Evolutionary conservation across 2,797 vertebrate species (phyloP).

Genomic region (Gymnoscopelus microlampas): DNA sequence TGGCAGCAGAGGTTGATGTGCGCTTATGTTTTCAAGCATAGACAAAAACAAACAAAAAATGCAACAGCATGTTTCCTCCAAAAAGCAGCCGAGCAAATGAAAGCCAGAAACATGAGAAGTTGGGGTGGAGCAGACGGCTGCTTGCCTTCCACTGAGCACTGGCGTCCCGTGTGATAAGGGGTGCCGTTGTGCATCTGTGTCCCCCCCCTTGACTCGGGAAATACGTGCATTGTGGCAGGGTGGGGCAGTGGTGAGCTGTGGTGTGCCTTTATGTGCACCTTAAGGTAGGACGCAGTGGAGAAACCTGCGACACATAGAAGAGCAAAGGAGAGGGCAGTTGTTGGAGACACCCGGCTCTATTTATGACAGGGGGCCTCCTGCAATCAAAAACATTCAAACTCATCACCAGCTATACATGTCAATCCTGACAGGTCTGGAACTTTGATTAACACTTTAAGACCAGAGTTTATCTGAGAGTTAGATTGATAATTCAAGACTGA

Average conservation of each 20-base stretch:
- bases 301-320: conserved; percentile 91
- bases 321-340: conserved; percentile 77
- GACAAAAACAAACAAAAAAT: conserved; percentile 35
- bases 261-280: conserved; percentile 99
- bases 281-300: conserved; percentile 99
- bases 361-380: conserved; percentile 23
- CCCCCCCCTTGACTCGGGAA: conserved; percentile 91
- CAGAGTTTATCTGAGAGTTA: conserved; percentile 1
- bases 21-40: conserved; percentile 47
- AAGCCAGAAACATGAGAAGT: conserved; percentile 72
- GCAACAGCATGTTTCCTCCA: conserved; percentile 58
- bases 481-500: background rate
- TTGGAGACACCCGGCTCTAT: conserved; percentile 65
- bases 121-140: conserved; percentile 76
- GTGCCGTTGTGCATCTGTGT: conserved; percentile 96
- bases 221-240: conserved; percentile 84
- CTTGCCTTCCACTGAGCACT: conserved; percentile 99
- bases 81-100: conserved; percentile 73
- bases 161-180: conserved; percentile 99
- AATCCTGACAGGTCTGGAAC: background rate
- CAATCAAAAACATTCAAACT: conserved; percentile 15
- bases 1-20: conserved; percentile 60
- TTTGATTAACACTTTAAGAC: conserved; percentile 3
- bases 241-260: conserved; percentile 90
- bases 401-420: background rate